These are phyloP conservation scores for Hippasteria phrygiana DNA, from an alignment of 53 echinoderm and acorn worm species.

Conservation along the genomic window DNA sequence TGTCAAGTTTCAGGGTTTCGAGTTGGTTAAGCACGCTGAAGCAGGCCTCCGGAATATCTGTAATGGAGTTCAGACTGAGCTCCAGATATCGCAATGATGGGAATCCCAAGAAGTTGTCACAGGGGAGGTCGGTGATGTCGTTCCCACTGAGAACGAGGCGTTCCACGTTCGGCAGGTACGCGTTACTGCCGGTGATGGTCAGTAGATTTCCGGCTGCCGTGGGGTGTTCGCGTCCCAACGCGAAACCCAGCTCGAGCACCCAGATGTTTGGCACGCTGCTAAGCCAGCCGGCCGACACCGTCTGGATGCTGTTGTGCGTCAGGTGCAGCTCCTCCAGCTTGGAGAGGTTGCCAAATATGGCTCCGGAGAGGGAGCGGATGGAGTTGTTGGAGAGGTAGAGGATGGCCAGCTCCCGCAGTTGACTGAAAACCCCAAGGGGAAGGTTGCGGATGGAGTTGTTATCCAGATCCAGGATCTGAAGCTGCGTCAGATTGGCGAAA, in stretches of 20 bases:
- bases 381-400: constrained; percentile 80
- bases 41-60: constrained; percentile 53
- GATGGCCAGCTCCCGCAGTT: constrained; percentile 63
- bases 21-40: constrained; percentile 41
- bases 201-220: constrained; percentile 31
- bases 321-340: constrained; percentile 81
- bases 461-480: constrained; percentile 74
- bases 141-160: constrained; percentile 67
- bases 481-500: constrained; percentile 75
- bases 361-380: constrained; percentile 58
- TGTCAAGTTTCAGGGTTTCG: constrained; percentile 14
- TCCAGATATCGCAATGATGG: constrained; percentile 35
- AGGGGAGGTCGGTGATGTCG: constrained; percentile 67
- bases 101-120: constrained; percentile 42
- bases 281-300: constrained; percentile 74
- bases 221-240: constrained; percentile 13
- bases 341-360: constrained; percentile 70
- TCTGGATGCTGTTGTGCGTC: constrained; percentile 68
- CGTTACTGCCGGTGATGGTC: background rate
- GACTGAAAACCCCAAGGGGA: constrained; percentile 63
- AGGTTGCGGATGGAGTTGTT: constrained; percentile 66
- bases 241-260: constrained; percentile 71
- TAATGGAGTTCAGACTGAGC: constrained; percentile 66
- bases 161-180: constrained; percentile 66
- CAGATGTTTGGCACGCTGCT: constrained; percentile 68